Conservation (phyloP, 2,888 invertebrate species). For the Dyspetes luteomarginatus region DNA sequence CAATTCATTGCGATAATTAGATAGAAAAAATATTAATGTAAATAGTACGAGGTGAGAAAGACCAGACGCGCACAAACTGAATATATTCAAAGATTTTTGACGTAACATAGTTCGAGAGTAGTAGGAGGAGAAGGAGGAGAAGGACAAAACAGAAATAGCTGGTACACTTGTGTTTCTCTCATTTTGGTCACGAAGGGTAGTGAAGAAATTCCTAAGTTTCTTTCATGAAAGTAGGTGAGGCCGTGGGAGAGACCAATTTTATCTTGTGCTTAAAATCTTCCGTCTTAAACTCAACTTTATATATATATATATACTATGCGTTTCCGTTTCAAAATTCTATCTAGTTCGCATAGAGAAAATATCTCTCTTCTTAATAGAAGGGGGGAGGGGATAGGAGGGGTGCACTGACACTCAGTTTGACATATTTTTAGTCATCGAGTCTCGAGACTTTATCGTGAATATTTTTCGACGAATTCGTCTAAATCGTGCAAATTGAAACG, state of each 20-base stretch:
- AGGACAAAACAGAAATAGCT: conserved; percentile 69
- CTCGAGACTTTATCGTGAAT: conserved; percentile 21
- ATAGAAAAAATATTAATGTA: not conserved
- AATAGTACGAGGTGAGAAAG: conserved; percentile 25
- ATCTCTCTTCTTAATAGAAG: not conserved
- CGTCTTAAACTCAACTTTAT: not conserved
- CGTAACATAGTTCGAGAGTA: conserved; percentile 55
- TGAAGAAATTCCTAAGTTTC: conserved; percentile 57
- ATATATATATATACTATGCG: not conserved
- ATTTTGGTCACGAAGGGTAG: conserved; percentile 62
- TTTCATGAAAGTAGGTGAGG: conserved; percentile 64
- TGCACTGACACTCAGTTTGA: conserved; percentile 63
- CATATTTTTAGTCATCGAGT: conserved; percentile 66
- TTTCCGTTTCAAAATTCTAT: conserved; percentile 29
- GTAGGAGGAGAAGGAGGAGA: conserved; percentile 65
- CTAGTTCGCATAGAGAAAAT: conserved; percentile 38
- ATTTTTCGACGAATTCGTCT: conserved; percentile 27
- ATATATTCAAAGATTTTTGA: conserved; percentile 53
- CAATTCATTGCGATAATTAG: conserved; percentile 16
- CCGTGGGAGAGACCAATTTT: conserved; percentile 61
- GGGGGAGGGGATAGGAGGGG: conserved; percentile 24
- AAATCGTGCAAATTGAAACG: conserved; percentile 59
- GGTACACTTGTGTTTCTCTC: conserved; percentile 47
- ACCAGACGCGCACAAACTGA: conserved; percentile 54
- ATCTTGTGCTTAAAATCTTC: conserved; percentile 51